Evolutionary conservation across 2,888 invertebrate genomes (phyloP), one percentile per base, ranked within the genome.

Genomic region (Clanis bilineata): DNA sequence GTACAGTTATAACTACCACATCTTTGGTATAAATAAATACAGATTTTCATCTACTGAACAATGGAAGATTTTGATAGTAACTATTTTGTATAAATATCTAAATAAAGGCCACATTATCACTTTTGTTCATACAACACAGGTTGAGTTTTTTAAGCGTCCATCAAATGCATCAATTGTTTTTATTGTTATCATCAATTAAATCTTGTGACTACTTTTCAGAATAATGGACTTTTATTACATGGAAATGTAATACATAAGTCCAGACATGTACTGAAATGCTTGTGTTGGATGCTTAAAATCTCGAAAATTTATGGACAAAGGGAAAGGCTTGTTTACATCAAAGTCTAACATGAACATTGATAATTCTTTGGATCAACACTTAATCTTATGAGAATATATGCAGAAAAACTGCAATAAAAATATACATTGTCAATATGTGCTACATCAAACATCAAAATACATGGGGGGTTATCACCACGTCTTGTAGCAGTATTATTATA

Each of bases 31-130:
- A 43, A 57, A 47, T 57, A 57, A 28, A 57, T 43, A 21, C 3
- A 51, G 28, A 32, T 23, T 44, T 22, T 43, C 57, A 36, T 38
- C 79, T 83, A 83, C 75, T 71, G 76, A 73, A 84, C 75, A 83
- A 83, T 88, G 83, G 83, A 85, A 87, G 83, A 82, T 74, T 75
- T 65, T 64, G 63, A 68, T 76, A 77, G 74, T 73, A 69, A 73
- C 68, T 71, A 74, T 72, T 67, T 64, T 67, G 66, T 77, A 75
- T 74, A 77, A 67, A 72, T 67, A 72, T 74, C 70, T 82, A 79
- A 66, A 75, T 72, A 78, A 90, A 90, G 89, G 89, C 88, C 89
- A 88, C 89, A 76, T 76, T 86, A 88, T 89, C 88, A 89, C 88
- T 81, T 80, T 63, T 59, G 75, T 77, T 71, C 51, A 45, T 22